Conservation (phyloP, 2,113 vertebrate species). For the Leptodactylus fuscus region DNA sequence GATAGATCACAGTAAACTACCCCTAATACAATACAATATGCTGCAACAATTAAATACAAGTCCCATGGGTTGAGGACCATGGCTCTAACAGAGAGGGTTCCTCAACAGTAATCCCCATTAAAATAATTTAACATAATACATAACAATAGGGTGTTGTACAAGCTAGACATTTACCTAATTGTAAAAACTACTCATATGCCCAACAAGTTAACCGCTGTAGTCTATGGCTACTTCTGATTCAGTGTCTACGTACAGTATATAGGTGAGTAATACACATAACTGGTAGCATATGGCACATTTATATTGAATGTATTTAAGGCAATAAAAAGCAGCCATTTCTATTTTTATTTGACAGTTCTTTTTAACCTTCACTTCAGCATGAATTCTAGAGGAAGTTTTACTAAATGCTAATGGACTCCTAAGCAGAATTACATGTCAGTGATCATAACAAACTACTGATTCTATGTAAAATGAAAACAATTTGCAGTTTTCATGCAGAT, state of each 20-base stretch:
- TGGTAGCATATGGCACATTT: neutral
- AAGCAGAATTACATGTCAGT: constrained; percentile 16
- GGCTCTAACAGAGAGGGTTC: too few species aligned
- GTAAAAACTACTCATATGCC: too few species aligned
- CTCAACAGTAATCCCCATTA: too few species aligned
- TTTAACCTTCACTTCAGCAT: neutral
- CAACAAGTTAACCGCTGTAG: neutral
- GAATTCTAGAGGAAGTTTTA: neutral
- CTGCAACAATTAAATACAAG: too few species aligned
- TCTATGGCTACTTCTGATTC: neutral
- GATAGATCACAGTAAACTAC: too few species aligned
- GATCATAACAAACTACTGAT: neutral
- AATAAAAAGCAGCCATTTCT: neutral
- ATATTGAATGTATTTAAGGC: neutral
- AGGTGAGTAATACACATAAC: neutral
- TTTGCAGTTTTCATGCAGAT: neutral
- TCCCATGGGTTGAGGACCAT: too few species aligned
- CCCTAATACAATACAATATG: too few species aligned
- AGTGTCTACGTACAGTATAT: constrained; percentile 17
- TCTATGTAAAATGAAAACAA: neutral
- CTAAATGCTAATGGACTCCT: neutral
- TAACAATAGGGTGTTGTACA: too few species aligned
- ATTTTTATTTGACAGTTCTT: neutral
- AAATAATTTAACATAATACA: too few species aligned
- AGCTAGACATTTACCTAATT: too few species aligned